Evolutionary conservation across 2,888 invertebrate genomes (phyloP).

Genomic region (Notocelia uddmanniana): DNA sequence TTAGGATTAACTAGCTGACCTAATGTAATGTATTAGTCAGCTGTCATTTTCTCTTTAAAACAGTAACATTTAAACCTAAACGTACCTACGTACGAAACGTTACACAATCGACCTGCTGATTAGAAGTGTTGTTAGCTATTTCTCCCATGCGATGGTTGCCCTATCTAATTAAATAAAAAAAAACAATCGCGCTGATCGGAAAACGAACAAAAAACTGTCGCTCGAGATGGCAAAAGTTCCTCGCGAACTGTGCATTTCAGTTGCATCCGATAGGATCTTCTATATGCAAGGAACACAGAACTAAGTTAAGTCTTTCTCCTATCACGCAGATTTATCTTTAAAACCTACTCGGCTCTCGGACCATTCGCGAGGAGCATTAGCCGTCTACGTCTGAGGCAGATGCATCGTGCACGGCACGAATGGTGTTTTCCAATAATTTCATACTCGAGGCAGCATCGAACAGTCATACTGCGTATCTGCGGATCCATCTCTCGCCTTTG

Average conservation of each 20-base stretch:
- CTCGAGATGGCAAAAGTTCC: slow-evolving; percentile 53
- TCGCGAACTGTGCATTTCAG: slow-evolving; percentile 54
- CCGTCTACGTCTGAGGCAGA: slow-evolving; percentile 66
- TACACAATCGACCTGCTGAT: too few relatives aligned
- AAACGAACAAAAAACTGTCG: slow-evolving; percentile 47
- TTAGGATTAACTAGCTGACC: too few relatives aligned
- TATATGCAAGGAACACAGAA: slow-evolving; percentile 63
- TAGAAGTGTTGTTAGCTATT: background rate
- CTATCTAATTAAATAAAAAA: slow-evolving; percentile 42
- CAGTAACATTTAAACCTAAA: too few relatives aligned
- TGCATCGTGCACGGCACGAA: slow-evolving; percentile 83
- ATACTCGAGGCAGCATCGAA: slow-evolving; percentile 75
- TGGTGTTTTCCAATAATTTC: slow-evolving; percentile 83
- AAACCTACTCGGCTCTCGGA: slow-evolving; percentile 73
- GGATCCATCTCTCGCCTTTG: slow-evolving; percentile 76
- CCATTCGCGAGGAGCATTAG: slow-evolving; percentile 75
- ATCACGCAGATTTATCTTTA: slow-evolving; percentile 78
- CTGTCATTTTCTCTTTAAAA: too few relatives aligned
- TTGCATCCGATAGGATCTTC: slow-evolving; percentile 50
- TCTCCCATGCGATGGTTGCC: background rate
- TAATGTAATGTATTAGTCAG: too few relatives aligned
- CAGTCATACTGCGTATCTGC: slow-evolving; percentile 64
- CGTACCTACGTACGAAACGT: too few relatives aligned
- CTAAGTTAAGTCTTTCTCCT: slow-evolving; percentile 58
- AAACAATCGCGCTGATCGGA: slow-evolving; percentile 39